Conservation (phyloP, 2,113 vertebrate species). For the Girardinichthys multiradiatus region DNA sequence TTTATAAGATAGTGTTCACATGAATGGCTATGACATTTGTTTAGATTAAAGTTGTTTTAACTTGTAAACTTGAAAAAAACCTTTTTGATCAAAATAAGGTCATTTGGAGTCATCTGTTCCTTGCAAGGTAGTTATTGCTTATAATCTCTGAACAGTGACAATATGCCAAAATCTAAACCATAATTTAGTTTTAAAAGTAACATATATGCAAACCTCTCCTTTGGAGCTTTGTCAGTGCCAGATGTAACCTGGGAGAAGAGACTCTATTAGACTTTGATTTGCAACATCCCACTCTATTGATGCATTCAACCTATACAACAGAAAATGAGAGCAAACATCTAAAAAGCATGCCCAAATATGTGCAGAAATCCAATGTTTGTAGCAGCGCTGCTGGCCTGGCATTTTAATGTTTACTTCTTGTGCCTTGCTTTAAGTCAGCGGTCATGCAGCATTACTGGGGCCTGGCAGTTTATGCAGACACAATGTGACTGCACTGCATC, state of each 20-base stretch:
- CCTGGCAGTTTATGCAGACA: conserved; percentile 11
- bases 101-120: too few relatives aligned
- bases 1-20: neutral
- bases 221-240: neutral
- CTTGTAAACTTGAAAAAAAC: neutral
- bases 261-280: neutral
- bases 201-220: too few relatives aligned
- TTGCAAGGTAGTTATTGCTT: too few relatives aligned
- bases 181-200: too few relatives aligned
- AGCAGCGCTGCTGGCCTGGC: neutral
- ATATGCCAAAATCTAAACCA: too few relatives aligned
- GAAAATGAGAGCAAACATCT: neutral
- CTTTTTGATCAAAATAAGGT: neutral
- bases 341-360: conserved; percentile 3
- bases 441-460: neutral
- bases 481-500: neutral
- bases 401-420: conserved; percentile 30
- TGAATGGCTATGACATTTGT: neutral
- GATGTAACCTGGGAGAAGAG: neutral
- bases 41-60: neutral
- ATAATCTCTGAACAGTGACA: neutral
- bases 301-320: neutral
- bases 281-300: neutral
- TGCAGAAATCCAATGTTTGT: neutral
- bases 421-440: conserved; percentile 37